phyloP scores from a whole-genome alignment of 2,888 invertebrate species.

The Troides oblongomaculatus region DNA sequence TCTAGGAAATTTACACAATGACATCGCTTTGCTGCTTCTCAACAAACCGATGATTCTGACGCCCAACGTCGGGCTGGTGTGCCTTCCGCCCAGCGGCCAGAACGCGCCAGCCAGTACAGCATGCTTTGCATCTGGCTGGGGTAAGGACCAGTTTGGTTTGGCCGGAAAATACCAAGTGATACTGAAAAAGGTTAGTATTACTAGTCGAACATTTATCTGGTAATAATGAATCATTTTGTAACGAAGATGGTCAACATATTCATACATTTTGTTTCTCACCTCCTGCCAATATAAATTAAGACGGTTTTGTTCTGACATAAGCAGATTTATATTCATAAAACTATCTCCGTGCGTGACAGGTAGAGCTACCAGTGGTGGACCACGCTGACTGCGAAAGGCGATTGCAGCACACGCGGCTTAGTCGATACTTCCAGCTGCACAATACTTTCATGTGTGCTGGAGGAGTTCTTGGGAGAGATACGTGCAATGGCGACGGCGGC shows the following conservation, averaged over 20 bases:
- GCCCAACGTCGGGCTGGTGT: constrained; percentile 82
- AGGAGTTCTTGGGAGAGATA: constrained; percentile 85
- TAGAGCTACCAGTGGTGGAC: constrained; percentile 86
- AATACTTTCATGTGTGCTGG: constrained; percentile 89
- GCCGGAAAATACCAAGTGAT: constrained; percentile 50
- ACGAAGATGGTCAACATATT: too few relatives aligned
- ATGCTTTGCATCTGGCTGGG: constrained; percentile 84
- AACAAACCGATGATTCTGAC: constrained; percentile 34
- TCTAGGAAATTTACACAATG: constrained; percentile 56
- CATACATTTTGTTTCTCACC: too few relatives aligned
- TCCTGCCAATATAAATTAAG: too few relatives aligned
- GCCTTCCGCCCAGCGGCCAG: constrained; percentile 74
- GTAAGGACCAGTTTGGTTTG: constrained; percentile 66
- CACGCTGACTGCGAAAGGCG: constrained; percentile 59
- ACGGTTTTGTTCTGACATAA: too few relatives aligned
- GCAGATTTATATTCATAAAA: too few relatives aligned
- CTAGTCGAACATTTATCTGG: neutral
- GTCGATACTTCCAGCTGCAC: constrained; percentile 83
- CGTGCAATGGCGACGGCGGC: constrained; percentile 89
- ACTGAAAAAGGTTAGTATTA: constrained; percentile 37
- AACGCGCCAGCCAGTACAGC: constrained; percentile 44
- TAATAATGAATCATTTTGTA: too few relatives aligned
- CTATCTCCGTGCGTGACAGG: constrained; percentile 45
- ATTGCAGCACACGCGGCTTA: constrained; percentile 84
- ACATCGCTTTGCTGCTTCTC: constrained; percentile 31